These are phyloP conservation scores for Toxotes lorentzi DNA, from an alignment of 2,797 vertebrate species.

Conservation along the genomic window DNA sequence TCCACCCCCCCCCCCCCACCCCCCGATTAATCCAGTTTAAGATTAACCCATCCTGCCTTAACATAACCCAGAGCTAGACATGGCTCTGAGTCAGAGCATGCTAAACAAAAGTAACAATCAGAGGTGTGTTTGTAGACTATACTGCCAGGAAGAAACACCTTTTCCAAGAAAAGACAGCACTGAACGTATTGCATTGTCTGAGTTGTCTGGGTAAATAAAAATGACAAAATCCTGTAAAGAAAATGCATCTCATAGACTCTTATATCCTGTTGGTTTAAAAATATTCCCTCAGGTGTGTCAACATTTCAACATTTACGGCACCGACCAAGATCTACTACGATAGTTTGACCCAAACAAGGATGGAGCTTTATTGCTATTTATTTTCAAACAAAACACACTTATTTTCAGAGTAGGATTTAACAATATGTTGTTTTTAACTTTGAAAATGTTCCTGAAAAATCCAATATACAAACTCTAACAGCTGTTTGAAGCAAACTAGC, in stretches of 20 bases:
- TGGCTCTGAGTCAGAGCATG: constrained; percentile 54
- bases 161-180: constrained; percentile 28
- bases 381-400: neutral
- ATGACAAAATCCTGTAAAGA: neutral
- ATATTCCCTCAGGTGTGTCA: neutral
- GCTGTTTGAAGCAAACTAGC: too few relatives aligned
- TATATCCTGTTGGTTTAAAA: neutral
- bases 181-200: neutral
- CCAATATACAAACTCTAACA: too few relatives aligned
- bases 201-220: too few relatives aligned
- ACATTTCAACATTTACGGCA: neutral
- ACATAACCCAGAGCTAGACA: constrained; percentile 37
- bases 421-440: neutral
- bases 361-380: neutral
- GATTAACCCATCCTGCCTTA: constrained; percentile 50
- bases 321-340: neutral
- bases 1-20: constrained; percentile 27
- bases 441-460: neutral
- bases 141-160: constrained; percentile 8
- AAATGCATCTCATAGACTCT: neutral
- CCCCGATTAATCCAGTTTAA: constrained; percentile 64
- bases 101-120: constrained; percentile 47
- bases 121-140: constrained; percentile 16
- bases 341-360: neutral
- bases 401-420: neutral